Percentiles rank a stretch among this genome's conserved stretches.
These are phyloP conservation scores for Pipra filicauda DNA, from an alignment of 2,113 vertebrate species.

Conservation along the genomic window DNA sequence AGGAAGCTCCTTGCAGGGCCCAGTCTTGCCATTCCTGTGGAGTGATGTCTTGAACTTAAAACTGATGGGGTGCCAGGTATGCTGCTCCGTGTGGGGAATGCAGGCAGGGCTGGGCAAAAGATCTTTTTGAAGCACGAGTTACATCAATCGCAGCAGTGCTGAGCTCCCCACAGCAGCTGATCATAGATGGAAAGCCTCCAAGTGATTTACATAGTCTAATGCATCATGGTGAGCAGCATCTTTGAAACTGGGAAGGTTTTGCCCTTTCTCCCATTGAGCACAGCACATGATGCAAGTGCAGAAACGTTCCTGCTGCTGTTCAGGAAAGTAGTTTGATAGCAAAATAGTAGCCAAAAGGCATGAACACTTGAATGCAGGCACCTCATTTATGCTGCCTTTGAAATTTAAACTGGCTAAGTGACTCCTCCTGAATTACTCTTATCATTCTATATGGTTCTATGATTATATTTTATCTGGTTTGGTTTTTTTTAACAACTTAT, in stretches of 20 bases:
- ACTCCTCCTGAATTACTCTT: neutral
- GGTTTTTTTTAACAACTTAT: neutral
- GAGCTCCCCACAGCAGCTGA: neutral
- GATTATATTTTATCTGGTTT: neutral
- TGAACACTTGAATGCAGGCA: neutral
- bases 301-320: neutral
- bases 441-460: neutral
- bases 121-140: neutral
- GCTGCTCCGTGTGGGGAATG: neutral
- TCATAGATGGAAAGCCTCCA: neutral
- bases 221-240: neutral
- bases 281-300: accelerated
- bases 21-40: neutral
- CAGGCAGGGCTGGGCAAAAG: neutral
- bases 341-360: neutral
- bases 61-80: accelerated
- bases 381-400: neutral
- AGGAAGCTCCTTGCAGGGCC: neutral
- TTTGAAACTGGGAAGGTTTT: conserved; percentile 24
- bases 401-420: neutral
- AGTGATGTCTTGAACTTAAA: neutral
- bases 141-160: neutral
- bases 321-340: neutral
- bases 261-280: neutral
- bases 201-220: neutral